Evolutionary conservation across 2,888 invertebrate species (phyloP).

Genomic region (Gymnosoma rotundatum): DNA sequence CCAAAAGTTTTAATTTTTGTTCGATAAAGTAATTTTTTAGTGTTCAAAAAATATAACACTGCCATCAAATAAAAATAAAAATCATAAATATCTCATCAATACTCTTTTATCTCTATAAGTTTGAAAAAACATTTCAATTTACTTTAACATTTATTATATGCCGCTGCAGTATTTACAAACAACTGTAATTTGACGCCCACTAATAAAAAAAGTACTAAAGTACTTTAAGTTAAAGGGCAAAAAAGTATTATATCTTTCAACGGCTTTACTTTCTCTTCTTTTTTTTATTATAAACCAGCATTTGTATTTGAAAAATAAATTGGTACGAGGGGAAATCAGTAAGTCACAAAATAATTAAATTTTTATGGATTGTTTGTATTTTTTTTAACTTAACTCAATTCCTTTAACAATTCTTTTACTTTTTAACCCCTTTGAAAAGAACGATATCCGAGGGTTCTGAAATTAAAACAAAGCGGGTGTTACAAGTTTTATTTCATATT

Average conservation of each 20-base stretch:
- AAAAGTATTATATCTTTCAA: slow-evolving; percentile 38
- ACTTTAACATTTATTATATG: neutral
- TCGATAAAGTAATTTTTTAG: no score
- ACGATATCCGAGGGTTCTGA: no score
- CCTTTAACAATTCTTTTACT: no score
- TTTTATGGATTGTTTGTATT: no score
- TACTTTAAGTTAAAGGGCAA: slow-evolving; percentile 9
- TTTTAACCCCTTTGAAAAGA: no score
- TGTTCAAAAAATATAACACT: neutral
- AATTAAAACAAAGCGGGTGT: no score
- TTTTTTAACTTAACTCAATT: no score
- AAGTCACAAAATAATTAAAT: no score
- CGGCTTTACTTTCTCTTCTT: slow-evolving; percentile 9
- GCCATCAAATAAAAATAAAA: neutral
- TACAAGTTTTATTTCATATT: no score
- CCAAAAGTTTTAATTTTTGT: no score
- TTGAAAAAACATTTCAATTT: slow-evolving; percentile 37
- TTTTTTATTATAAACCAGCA: neutral
- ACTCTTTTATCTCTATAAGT: neutral
- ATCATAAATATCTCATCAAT: slow-evolving; percentile 38
- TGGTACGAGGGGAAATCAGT: no score
- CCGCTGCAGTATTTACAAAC: slow-evolving; percentile 18
- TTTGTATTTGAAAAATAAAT: neutral
- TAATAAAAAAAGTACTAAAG: slow-evolving; percentile 16
- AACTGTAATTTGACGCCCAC: slow-evolving; percentile 44